Conservation (phyloP, 1,140 invertebrate genomes). For the Potamilus streckersoni region DNA sequence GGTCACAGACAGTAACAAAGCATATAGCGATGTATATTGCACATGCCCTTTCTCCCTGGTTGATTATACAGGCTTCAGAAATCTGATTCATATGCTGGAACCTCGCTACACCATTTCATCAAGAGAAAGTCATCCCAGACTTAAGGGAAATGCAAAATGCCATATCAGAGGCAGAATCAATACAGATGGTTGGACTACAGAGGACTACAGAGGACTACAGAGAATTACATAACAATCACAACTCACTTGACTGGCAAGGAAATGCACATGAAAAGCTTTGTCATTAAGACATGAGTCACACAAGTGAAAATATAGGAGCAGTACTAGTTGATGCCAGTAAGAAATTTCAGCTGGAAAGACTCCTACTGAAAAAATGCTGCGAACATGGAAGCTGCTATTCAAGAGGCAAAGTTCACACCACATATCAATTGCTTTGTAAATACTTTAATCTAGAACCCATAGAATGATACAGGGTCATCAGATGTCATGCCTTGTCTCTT, state of each 20-base stretch:
- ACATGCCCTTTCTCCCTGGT: too few species aligned
- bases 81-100: too few species aligned
- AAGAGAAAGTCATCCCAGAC: too few species aligned
- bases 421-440: conserved; percentile 32
- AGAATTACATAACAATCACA: conserved; percentile 14
- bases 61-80: too few species aligned
- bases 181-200: conserved; percentile 15
- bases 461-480: conserved; percentile 3
- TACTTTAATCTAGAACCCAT: conserved; percentile 28
- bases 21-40: too few species aligned
- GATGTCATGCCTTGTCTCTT: conserved; percentile 13
- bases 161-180: too few species aligned
- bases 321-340: neutral
- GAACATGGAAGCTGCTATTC: neutral
- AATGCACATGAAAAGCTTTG: neutral
- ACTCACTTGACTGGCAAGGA: conserved; percentile 9
- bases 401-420: conserved; percentile 16
- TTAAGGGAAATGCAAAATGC: too few species aligned
- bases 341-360: too few species aligned
- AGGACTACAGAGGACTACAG: conserved; percentile 11
- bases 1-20: too few species aligned
- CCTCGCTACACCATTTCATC: too few species aligned
- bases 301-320: conserved; percentile 1
- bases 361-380: neutral
- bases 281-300: conserved; percentile 14